These are phyloP conservation scores for Drosophila yooni DNA, from an alignment of 2,888 invertebrate species.

Conservation along the genomic window DNA sequence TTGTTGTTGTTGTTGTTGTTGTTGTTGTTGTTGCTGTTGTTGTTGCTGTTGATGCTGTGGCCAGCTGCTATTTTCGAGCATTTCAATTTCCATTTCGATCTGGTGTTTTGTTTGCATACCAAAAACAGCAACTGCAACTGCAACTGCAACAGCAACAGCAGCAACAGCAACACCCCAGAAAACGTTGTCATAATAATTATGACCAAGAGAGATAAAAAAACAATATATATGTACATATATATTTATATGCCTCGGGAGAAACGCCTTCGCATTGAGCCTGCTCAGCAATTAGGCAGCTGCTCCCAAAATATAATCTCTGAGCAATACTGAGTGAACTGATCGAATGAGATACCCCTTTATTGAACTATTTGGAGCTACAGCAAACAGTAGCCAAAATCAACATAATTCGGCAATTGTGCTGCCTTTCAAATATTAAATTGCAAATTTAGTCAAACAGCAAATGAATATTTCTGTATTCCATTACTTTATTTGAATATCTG, in stretches of 20 bases:
- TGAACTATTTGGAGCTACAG: background rate
- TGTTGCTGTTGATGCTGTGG: conserved; percentile 31
- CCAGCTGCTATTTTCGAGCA: conserved; percentile 51
- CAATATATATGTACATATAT: conserved; percentile 9
- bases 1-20: conserved; percentile 26
- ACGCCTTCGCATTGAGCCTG: conserved; percentile 61
- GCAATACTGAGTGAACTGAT: conserved; percentile 24
- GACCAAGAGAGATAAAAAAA: conserved; percentile 19
- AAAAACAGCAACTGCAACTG: conserved; percentile 22
- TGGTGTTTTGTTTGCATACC: conserved; percentile 76
- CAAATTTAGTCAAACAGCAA: conserved; percentile 21
- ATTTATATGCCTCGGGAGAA: conserved; percentile 54
- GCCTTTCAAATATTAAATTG: conserved; percentile 16
- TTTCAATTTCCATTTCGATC: conserved; percentile 55
- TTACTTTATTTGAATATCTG: background rate
- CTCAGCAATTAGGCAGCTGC: conserved; percentile 58
- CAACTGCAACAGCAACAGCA: conserved; percentile 22
- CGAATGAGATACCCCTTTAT: conserved; percentile 43
- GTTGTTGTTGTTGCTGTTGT: background rate
- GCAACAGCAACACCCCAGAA: conserved; percentile 19
- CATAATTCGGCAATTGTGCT: conserved; percentile 11
- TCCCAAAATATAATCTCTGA: conserved; percentile 14
- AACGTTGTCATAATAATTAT: conserved; percentile 81
- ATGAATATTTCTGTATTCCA: background rate
- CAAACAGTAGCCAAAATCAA: conserved; percentile 44